These are phyloP conservation scores for Armadillidium nasatum DNA, from an alignment of 1,140 invertebrate species.

Conservation along the genomic window DNA sequence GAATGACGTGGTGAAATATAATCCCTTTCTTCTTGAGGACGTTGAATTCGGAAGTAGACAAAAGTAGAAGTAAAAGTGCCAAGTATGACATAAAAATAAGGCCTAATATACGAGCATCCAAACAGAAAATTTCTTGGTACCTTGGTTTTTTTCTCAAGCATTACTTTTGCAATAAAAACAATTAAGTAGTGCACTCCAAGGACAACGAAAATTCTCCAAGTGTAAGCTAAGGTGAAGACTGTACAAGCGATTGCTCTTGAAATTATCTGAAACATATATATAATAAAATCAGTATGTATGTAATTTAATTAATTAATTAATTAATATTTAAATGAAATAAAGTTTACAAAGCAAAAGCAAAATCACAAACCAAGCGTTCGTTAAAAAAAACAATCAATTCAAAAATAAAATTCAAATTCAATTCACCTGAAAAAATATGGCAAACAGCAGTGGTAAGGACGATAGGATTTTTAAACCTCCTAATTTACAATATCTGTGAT, in stretches of 20 bases:
- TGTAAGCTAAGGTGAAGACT: neutral
- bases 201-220: constrained; percentile 2
- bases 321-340: no score
- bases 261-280: neutral
- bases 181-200: neutral
- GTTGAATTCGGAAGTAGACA: neutral
- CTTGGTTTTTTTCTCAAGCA: neutral
- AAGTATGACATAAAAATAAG: neutral
- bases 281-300: no score
- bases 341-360: no score
- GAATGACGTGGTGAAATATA: neutral
- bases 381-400: neutral
- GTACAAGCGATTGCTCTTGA: neutral
- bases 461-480: neutral
- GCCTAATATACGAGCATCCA: neutral
- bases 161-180: neutral
- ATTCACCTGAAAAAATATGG: constrained; percentile 4
- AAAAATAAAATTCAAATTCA: neutral
- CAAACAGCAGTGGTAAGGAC: neutral
- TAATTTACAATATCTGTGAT: no score
- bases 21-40: neutral
- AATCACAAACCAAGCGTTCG: no score
- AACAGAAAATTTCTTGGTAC: neutral
- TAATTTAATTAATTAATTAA: no score
- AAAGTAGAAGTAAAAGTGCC: no score